phyloP scores from a whole-genome alignment of 2,888 invertebrate genomes.

The Aphodius sticticus region DNA sequence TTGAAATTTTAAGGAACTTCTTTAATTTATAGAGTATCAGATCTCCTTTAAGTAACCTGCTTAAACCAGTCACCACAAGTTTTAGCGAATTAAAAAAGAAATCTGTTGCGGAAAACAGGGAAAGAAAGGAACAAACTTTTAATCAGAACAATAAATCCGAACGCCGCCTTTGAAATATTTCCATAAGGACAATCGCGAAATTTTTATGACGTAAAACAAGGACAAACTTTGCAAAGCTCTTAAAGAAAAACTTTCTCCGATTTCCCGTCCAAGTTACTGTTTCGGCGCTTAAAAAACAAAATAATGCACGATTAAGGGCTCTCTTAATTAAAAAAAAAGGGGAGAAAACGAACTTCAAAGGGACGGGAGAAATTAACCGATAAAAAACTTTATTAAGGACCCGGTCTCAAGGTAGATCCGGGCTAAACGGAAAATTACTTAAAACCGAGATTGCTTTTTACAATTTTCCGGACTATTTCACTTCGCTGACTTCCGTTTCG shows the following conservation, averaged over 20 bases:
- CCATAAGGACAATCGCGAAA: not conserved
- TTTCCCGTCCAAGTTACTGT: not conserved
- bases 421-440: not conserved
- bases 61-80: not conserved
- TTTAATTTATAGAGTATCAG: too few species aligned
- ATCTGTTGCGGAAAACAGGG: not conserved
- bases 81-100: not conserved
- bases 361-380: not conserved
- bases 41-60: not conserved
- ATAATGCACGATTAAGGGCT: not conserved
- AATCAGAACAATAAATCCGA: not conserved
- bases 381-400: conserved; percentile 4
- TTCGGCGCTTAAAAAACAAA: not conserved
- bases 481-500: not conserved
- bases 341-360: not conserved
- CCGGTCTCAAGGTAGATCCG: not conserved
- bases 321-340: not conserved
- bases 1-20: too few species aligned
- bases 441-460: not conserved
- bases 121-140: not conserved
- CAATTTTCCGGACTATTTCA: conserved; percentile 4
- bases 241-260: not conserved
- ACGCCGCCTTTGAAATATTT: not conserved
- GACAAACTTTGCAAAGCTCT: not conserved
- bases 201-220: not conserved